phyloP scores from a whole-genome alignment of 2,888 invertebrate genomes.

The Oasisia sp. region DNA sequence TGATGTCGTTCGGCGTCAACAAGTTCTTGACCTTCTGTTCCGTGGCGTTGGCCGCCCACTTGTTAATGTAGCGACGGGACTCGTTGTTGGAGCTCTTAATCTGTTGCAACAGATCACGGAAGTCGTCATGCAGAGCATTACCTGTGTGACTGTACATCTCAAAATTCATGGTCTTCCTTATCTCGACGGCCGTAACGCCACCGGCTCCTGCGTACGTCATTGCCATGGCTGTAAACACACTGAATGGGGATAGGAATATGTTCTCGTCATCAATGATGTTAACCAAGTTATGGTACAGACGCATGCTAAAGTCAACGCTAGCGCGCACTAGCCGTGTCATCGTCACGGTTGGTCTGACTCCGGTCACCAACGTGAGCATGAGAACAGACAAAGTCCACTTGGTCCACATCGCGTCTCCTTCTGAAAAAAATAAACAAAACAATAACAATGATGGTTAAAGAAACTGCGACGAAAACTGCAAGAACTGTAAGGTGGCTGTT shows the following conservation, averaged over 20 bases:
- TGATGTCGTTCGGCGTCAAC: conserved; percentile 70
- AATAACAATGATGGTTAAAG: too few species aligned
- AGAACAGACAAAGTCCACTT: neutral
- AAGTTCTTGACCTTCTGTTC: conserved; percentile 84
- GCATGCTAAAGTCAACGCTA: neutral
- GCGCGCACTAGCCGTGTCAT: neutral
- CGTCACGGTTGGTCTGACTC: neutral
- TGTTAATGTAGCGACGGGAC: conserved; percentile 74
- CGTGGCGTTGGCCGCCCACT: conserved; percentile 84
- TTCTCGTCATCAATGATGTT: neutral
- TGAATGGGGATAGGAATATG: neutral
- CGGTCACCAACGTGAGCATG: neutral
- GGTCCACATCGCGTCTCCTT: neutral
- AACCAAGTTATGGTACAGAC: neutral
- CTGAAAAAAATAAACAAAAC: neutral
- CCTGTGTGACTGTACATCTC: neutral
- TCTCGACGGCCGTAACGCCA: neutral
- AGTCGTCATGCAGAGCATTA: too few species aligned
- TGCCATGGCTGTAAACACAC: neutral
- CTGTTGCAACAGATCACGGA: neutral
- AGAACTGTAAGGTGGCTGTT: too few species aligned
- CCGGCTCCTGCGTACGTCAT: neutral
- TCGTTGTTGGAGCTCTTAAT: conserved; percentile 47
- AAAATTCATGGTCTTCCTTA: neutral
- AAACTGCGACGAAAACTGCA: too few species aligned